phyloP scores from a whole-genome alignment of 2,797 vertebrate species.

The Ctenosaura bakeri region DNA sequence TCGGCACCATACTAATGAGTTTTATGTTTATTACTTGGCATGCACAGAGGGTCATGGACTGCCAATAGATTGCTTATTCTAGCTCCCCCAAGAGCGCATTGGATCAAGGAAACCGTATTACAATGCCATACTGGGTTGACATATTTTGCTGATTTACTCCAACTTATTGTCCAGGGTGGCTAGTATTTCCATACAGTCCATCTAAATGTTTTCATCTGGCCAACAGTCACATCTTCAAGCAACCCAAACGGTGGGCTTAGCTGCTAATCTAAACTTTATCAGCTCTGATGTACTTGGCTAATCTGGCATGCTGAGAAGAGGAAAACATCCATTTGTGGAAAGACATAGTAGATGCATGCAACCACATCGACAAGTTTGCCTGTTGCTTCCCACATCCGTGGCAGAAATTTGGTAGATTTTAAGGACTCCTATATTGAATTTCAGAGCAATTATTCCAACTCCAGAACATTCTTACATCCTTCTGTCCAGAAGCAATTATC shows the following conservation, averaged over 20 bases:
- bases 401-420: not conserved
- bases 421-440: not conserved
- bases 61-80: not conserved
- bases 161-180: too few relatives aligned
- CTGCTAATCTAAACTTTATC: not conserved
- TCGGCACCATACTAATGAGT: conserved; percentile 6
- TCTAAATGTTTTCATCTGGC: not conserved
- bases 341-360: not conserved
- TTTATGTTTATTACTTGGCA: conserved; percentile 34
- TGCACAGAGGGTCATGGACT: not conserved
- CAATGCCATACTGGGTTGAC: not conserved
- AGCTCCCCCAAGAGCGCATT: not conserved
- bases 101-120: not conserved
- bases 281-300: not conserved
- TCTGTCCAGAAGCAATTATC: too few relatives aligned
- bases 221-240: not conserved
- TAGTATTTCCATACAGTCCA: not conserved
- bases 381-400: not conserved
- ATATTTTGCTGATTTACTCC: not conserved
- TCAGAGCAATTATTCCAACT: too few relatives aligned
- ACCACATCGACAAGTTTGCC: not conserved
- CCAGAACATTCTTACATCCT: too few relatives aligned
- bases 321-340: not conserved
- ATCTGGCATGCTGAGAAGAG: too few relatives aligned
- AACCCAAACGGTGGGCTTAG: not conserved